Evolutionary conservation across 2,113 vertebrate genomes (phyloP).

Genomic region (Pterocles orientalis): DNA sequence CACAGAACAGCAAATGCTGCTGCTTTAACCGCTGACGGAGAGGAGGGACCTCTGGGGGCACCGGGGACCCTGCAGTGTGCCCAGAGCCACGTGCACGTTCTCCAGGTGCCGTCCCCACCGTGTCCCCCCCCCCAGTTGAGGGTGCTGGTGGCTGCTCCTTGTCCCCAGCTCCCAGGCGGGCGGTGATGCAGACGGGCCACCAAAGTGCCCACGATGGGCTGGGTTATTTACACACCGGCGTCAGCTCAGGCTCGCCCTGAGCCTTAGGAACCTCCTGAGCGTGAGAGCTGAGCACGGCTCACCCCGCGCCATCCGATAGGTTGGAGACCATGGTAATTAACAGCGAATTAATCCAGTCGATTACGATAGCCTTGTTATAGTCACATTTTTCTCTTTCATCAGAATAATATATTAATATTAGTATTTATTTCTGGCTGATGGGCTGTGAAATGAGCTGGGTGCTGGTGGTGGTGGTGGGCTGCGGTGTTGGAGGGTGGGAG

Average conservation of each 20-base stretch:
- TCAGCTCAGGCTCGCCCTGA: not conserved
- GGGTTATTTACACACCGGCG: rapidly evolving
- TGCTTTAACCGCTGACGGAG: not conserved
- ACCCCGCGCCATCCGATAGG: not conserved
- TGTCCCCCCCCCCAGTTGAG: rapidly evolving
- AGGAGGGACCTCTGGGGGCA: not conserved
- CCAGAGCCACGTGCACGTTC: rapidly evolving
- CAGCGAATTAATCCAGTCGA: conserved; percentile 13
- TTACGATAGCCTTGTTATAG: conserved; percentile 46
- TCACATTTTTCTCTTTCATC: conserved; percentile 67
- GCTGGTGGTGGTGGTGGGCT: not conserved
- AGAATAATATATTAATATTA: conserved; percentile 65
- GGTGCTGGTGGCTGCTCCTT: not conserved
- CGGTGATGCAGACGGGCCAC: not conserved
- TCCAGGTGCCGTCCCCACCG: rapidly evolving
- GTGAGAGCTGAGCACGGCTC: not conserved
- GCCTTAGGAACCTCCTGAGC: not conserved
- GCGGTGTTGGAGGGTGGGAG: not conserved
- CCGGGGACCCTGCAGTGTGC: not conserved
- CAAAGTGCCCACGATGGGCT: rapidly evolving
- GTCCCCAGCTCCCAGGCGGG: not conserved
- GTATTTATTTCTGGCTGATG: conserved; percentile 67
- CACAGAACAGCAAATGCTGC: rapidly evolving
- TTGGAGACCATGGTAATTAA: no score
- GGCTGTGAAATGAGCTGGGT: conserved; percentile 31